A percentile compares a stretch with the other conserved stretches of the same genome.
phyloP scores from a whole-genome alignment of 2,888 invertebrate genomes.

The Pristionchus fissidentatus region DNA sequence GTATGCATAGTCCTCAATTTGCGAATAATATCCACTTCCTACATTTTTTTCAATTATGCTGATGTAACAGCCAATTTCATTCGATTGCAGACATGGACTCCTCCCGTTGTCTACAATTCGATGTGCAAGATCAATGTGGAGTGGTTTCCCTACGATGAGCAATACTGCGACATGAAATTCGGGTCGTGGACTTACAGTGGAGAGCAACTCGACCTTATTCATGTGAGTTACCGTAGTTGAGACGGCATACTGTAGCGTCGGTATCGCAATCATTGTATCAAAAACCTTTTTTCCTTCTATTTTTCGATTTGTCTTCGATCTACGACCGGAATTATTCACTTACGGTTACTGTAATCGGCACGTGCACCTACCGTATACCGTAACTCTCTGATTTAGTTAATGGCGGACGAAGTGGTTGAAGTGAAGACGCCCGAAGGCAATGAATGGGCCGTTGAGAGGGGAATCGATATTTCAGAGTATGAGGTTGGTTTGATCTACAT shows the following conservation, averaged over 20 bases:
- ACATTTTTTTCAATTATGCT: too few species aligned
- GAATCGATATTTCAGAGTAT: constrained; percentile 70
- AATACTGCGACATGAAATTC: constrained; percentile 73
- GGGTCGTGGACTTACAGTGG: constrained; percentile 75
- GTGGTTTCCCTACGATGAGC: constrained; percentile 74
- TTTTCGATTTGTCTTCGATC: too few species aligned
- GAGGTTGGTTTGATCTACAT: constrained; percentile 53
- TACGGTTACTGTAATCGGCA: too few species aligned
- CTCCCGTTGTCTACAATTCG: constrained; percentile 73
- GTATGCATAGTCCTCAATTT: too few species aligned
- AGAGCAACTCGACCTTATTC: constrained; percentile 72
- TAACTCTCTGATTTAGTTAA: constrained; percentile 53
- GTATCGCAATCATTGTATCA: constrained; percentile 48
- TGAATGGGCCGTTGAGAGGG: constrained; percentile 61
- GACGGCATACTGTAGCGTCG: not conserved
- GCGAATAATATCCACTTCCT: too few species aligned
- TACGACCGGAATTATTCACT: not conserved
- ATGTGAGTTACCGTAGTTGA: constrained; percentile 58
- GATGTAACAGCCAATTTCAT: too few species aligned
- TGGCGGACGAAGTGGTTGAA: constrained; percentile 57
- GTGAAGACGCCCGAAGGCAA: constrained; percentile 54
- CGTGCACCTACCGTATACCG: not conserved
- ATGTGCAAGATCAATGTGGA: constrained; percentile 74
- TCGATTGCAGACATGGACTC: constrained; percentile 60
- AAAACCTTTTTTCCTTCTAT: not conserved